phyloP scores from a whole-genome alignment of 2,113 vertebrate genomes.

The Aviceda subcristata region DNA sequence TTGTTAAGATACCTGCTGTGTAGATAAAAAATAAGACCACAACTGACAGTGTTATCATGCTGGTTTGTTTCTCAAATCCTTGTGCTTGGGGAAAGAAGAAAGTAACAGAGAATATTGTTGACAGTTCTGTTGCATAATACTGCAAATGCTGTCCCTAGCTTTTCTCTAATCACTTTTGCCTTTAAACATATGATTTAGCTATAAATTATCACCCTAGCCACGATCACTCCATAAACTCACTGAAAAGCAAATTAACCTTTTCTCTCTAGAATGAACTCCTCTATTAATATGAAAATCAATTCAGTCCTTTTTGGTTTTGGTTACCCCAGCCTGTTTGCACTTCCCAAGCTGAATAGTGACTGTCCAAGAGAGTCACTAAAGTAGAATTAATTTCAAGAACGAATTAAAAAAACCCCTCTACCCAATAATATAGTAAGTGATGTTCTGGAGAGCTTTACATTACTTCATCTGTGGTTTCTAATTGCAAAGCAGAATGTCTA shows the following conservation, averaged over 20 bases:
- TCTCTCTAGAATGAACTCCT: conserved; percentile 60
- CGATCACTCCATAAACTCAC: conserved; percentile 59
- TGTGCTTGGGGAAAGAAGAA: conserved; percentile 29
- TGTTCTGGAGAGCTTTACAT: conserved; percentile 55
- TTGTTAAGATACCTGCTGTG: neutral
- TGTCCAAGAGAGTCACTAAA: conserved; percentile 15
- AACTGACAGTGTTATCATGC: neutral
- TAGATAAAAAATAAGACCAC: neutral
- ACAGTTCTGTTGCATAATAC: conserved; percentile 13
- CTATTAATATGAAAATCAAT: conserved; percentile 74
- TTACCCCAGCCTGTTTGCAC: conserved; percentile 36
- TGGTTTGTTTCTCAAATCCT: conserved; percentile 23
- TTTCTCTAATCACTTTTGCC: conserved; percentile 64
- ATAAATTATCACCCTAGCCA: conserved; percentile 66
- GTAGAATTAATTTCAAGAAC: conserved; percentile 68
- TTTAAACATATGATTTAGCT: conserved; percentile 70
- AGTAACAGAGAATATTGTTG: neutral
- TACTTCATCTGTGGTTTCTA: neutral
- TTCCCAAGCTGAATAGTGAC: conserved; percentile 46
- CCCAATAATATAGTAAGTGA: conserved; percentile 15
- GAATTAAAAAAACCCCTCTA: conserved; percentile 27
- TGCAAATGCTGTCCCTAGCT: conserved; percentile 15
- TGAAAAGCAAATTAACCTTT: conserved; percentile 79
- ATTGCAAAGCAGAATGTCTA: neutral
- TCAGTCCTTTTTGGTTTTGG: conserved; percentile 56